These are phyloP conservation scores for Nephrotoma guestfalica DNA, from an alignment of 2,888 invertebrate species.

Conservation along the genomic window DNA sequence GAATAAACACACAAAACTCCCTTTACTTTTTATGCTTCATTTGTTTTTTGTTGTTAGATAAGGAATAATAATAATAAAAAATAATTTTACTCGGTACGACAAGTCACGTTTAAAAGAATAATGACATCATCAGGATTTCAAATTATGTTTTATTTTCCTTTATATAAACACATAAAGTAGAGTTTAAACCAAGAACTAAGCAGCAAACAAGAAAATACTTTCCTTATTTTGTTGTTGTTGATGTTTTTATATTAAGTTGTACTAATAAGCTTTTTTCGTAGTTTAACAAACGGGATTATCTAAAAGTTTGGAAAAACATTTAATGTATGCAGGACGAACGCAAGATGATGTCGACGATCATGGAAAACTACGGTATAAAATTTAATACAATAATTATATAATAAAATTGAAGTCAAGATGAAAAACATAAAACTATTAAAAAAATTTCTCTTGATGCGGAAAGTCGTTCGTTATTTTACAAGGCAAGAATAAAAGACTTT, in stretches of 20 bases:
- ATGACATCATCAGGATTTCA: conserved; percentile 2
- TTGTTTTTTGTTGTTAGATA: not conserved
- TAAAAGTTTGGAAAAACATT: not conserved
- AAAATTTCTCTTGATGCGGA: not conserved
- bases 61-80: not conserved
- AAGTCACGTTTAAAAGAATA: conserved; percentile 1
- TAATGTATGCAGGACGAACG: not conserved
- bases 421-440: not conserved
- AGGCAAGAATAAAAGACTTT: not conserved
- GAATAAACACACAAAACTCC: not conserved
- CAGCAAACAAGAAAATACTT: not conserved
- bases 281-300: not conserved
- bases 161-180: not conserved
- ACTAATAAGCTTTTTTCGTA: not conserved
- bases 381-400: not conserved
- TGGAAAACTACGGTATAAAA: not conserved
- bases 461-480: not conserved
- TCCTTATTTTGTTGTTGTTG: not conserved
- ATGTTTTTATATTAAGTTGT: not conserved
- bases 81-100: not conserved
- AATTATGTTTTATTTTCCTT: not conserved
- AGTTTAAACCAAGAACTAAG: not conserved
- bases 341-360: not conserved
- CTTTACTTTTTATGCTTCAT: not conserved
- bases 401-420: not conserved